phyloP scores from a whole-genome alignment of 2,113 vertebrate species.

The Trichomycterus rosablanca region DNA sequence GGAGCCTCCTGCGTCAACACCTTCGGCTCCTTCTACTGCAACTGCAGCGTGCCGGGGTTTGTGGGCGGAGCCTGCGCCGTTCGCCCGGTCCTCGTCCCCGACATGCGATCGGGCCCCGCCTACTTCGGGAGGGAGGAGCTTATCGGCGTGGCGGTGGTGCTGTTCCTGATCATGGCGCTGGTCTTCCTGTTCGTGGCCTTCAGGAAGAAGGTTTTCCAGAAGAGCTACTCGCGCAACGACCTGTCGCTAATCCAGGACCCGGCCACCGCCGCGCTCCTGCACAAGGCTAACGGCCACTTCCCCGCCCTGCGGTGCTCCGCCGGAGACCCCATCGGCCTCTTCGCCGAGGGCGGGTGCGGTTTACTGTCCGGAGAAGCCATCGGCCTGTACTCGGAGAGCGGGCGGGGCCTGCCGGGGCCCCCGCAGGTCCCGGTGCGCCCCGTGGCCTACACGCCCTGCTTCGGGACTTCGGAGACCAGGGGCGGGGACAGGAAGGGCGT shows the following conservation, averaged over 20 bases:
- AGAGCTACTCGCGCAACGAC: constrained; percentile 91
- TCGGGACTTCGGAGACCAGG: constrained; percentile 85
- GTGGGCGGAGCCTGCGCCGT: constrained; percentile 86
- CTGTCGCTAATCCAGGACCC: constrained; percentile 92
- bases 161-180: constrained; percentile 84
- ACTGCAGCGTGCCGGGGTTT: constrained; percentile 89
- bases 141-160: constrained; percentile 86
- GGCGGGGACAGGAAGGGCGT: constrained; percentile 69
- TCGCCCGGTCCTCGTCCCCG: constrained; percentile 88
- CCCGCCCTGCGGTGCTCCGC: constrained; percentile 74
- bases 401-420: constrained; percentile 58
- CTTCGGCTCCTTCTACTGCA: constrained; percentile 91
- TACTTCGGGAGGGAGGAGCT: constrained; percentile 93
- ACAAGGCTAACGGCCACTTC: constrained; percentile 89
- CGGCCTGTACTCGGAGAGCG: constrained; percentile 53
- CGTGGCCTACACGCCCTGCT: constrained; percentile 94
- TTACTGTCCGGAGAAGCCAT: constrained; percentile 72
- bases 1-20: constrained; percentile 87
- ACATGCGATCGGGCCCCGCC: constrained; percentile 91
- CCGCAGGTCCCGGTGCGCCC: constrained; percentile 92
- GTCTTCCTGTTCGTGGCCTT: constrained; percentile 87
- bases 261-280: constrained; percentile 84
- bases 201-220: constrained; percentile 92
- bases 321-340: constrained; percentile 76
- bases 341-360: constrained; percentile 35